Base-by-base conservation (phyloP, 2,888 invertebrate species). In the Ormia ochracea region DNA sequence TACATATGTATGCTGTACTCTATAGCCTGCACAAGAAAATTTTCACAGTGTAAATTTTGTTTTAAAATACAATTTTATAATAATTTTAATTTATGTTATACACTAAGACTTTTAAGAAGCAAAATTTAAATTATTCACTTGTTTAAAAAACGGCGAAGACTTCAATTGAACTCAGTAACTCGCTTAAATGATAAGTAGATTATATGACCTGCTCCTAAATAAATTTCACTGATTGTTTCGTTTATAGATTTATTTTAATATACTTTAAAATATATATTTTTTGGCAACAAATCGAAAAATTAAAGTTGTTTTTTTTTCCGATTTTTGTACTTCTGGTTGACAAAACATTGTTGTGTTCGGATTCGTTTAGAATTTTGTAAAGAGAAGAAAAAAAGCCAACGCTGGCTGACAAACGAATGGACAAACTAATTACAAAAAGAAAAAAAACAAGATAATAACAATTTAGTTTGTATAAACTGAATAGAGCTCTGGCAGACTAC, bases 201-300 rank as follows among this genome's bases (percentile, higher is more conserved):
- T n/a, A 41, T 4, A 41, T 1, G 17, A 48, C 26, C 9, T 58
- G 48, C 48, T 4, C 23, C 10, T 50, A 28, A 36, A 5, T 45
- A 48, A 69, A 58, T 69, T 0, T 26, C 4, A 4, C 17, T 31
- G 19, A 70, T 38, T 70, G 52, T 54, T 52, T 36, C n/a, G 17
- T 23, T 26, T 38, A 31, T 59, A 54, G 31, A 75, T 59, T 48
- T 21, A 28, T 43, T 23, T 31, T 14, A 2, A 41, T 36, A 17
- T 45, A 58, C 23, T 9, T 41, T 0, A n/a, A 9, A 14, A 38
- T 41, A 43, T 50, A 68, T 41, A 56, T 68, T 48, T 76, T 75
- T 80, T 80, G 80, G 76, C 80, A 80, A 76, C 52, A 72, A 50
- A 63, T 48, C 31, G 61, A 61, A 68, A 76, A 74, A 33, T 56